Conservation (phyloP, 2,797 vertebrate genomes). For the Thripadectes ignobilis region DNA sequence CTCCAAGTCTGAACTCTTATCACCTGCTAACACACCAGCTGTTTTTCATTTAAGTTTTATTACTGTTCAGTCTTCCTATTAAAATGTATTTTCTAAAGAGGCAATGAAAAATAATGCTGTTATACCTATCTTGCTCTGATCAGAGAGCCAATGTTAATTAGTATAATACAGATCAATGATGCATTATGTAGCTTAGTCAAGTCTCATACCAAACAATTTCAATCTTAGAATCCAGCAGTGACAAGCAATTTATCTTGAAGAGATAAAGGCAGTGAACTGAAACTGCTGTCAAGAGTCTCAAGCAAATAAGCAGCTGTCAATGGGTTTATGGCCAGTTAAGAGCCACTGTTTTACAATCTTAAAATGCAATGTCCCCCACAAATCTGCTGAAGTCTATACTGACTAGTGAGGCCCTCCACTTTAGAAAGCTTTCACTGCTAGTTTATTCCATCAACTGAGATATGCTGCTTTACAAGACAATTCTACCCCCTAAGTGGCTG, state of each 20-base stretch:
- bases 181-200: neutral
- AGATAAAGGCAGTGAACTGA: neutral
- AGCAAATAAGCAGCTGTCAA: neutral
- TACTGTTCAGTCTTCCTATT: neutral
- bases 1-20: neutral
- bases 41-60: neutral
- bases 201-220: neutral
- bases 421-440: neutral
- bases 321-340: neutral
- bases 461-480: neutral
- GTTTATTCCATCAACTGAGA: neutral
- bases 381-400: neutral
- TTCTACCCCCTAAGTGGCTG: neutral
- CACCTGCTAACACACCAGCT: neutral
- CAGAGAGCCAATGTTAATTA: neutral
- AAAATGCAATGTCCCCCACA: neutral
- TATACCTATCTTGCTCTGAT: neutral
- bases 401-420: neutral
- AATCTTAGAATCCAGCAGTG: neutral
- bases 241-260: neutral
- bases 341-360: neutral
- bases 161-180: neutral
- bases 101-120: neutral
- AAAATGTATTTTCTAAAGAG: neutral
- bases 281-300: neutral